Percentiles rank a stretch among this genome's conserved stretches.
These are phyloP conservation scores for Stylophora pistillata DNA, from an alignment of 64 coral and sea anemone species.

Conservation along the genomic window DNA sequence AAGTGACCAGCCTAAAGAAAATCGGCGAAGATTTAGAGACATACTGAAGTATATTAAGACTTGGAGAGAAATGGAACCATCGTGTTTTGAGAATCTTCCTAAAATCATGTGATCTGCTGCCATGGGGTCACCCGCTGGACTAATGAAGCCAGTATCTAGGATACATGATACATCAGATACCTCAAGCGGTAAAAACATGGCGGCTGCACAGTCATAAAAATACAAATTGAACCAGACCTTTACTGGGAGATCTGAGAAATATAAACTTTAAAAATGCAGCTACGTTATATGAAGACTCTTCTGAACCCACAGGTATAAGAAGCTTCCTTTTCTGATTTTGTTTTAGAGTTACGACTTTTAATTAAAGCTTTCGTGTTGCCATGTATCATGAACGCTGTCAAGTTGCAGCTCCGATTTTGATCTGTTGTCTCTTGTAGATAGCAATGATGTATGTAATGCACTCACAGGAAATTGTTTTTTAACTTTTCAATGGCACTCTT, in stretches of 20 bases:
- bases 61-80: not conserved
- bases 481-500: too few species aligned
- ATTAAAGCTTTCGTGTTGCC: too few species aligned
- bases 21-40: not conserved
- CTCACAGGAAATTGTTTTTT: too few species aligned
- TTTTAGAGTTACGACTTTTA: not conserved
- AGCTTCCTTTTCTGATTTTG: not conserved
- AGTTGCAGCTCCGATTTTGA: not conserved
- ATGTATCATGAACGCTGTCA: not conserved
- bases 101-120: not conserved
- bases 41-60: not conserved
- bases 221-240: not conserved
- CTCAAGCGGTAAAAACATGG: conserved; percentile 55
- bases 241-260: not conserved
- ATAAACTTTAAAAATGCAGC: conserved; percentile 71
- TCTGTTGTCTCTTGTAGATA: not conserved
- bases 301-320: conserved; percentile 85
- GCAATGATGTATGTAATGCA: too few species aligned
- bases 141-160: conserved; percentile 46
- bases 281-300: conserved; percentile 98
- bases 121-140: conserved; percentile 13
- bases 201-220: conserved; percentile 28
- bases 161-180: not conserved
- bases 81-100: not conserved
- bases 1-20: not conserved